A percentile compares a stretch with the other conserved stretches of the same genome.
phyloP scores from a whole-genome alignment of 2,888 invertebrate genomes.

The Neocrepidodera transversa region DNA sequence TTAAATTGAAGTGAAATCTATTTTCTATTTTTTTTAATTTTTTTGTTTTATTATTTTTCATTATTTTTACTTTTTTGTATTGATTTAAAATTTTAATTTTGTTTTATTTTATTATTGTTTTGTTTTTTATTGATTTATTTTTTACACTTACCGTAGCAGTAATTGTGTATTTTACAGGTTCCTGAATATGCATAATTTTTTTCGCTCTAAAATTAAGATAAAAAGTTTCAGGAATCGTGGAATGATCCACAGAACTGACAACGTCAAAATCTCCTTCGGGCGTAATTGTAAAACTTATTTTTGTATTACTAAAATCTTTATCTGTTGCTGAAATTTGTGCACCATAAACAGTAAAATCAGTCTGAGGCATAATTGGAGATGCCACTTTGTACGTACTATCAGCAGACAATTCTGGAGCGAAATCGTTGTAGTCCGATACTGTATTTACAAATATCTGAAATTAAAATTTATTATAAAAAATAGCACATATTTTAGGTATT shows the following conservation, averaged over 20 bases:
- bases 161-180: slow-evolving; percentile 38
- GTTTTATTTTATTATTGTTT: too few species aligned
- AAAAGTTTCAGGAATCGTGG: neutral
- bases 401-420: slow-evolving; percentile 59
- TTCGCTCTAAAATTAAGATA: slow-evolving; percentile 40
- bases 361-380: slow-evolving; percentile 61
- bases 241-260: slow-evolving; percentile 1
- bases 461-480: too few species aligned
- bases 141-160: slow-evolving; percentile 52
- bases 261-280: slow-evolving; percentile 45
- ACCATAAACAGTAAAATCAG: slow-evolving; percentile 59
- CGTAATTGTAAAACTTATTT: slow-evolving; percentile 44
- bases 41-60: too few species aligned
- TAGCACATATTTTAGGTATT: too few species aligned
- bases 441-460: slow-evolving; percentile 59
- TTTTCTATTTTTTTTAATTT: too few species aligned
- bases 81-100: too few species aligned
- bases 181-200: slow-evolving; percentile 33
- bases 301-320: slow-evolving; percentile 63
- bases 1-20: too few species aligned
- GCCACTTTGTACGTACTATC: slow-evolving; percentile 57
- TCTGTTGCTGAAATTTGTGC: slow-evolving; percentile 60
- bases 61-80: too few species aligned
- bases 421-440: slow-evolving; percentile 64
- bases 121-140: too few species aligned